phyloP scores from a whole-genome alignment of 35 echinoderm and acorn worm species.

The Apostichopus parvimensis region DNA sequence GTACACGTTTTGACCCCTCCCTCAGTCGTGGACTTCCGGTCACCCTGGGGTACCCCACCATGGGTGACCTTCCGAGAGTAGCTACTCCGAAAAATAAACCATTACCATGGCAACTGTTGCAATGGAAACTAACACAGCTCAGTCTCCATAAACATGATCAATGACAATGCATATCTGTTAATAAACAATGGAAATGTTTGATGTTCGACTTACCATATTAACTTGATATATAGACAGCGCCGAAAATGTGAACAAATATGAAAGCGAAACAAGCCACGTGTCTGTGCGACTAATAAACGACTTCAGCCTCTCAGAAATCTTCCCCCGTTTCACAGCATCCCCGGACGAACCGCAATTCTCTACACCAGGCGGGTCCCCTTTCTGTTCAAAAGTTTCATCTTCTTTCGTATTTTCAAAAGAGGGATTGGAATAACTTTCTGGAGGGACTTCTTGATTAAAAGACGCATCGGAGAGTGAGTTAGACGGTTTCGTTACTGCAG shows the following conservation, averaged over 20 bases:
- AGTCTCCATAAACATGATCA: neutral
- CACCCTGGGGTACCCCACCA: too few relatives aligned
- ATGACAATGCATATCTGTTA: neutral
- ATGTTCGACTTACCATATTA: neutral
- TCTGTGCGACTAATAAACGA: neutral
- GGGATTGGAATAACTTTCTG: neutral
- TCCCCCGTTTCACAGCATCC: neutral
- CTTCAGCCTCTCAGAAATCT: neutral
- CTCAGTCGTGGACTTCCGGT: too few relatives aligned
- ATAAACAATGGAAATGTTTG: too few relatives aligned
- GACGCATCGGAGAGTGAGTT: neutral
- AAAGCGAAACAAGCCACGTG: neutral
- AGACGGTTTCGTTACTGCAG: neutral
- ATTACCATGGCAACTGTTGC: too few relatives aligned
- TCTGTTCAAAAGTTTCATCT: neutral
- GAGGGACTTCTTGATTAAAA: neutral
- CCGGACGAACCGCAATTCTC: neutral
- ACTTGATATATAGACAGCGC: conserved; percentile 15
- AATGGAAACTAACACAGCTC: neutral
- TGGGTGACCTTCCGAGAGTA: too few relatives aligned
- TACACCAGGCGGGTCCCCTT: neutral
- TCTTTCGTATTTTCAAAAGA: neutral
- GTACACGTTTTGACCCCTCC: too few relatives aligned
- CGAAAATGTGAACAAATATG: neutral
- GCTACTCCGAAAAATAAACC: too few relatives aligned